Evolutionary conservation across 2,797 vertebrate genomes (phyloP).

Genomic region (Micropoecilia bifurca): DNA sequence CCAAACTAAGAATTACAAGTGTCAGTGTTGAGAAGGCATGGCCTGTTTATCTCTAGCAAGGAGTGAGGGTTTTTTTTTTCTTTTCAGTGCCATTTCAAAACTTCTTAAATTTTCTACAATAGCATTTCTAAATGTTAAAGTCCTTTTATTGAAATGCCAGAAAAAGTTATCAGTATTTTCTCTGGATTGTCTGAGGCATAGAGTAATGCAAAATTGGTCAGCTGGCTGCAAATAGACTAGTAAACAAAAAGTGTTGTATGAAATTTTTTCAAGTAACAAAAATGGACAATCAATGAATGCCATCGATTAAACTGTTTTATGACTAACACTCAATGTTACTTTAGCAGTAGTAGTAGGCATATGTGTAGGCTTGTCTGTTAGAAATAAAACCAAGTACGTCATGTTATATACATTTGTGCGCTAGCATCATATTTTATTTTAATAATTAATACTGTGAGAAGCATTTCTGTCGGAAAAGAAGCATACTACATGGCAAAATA

Average conservation of each 20-base stretch:
- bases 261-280: not conserved
- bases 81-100: not conserved
- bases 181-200: not conserved
- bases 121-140: not conserved
- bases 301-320: not conserved
- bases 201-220: not conserved
- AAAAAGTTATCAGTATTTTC: not conserved
- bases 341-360: not conserved
- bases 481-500: constrained; percentile 32
- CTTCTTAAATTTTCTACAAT: not conserved
- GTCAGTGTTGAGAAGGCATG: not conserved
- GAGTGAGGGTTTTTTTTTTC: not conserved
- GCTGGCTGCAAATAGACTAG: not conserved
- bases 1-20: not conserved
- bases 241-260: not conserved
- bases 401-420: not conserved
- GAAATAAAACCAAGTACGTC: not conserved
- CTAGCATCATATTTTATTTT: not conserved
- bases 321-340: not conserved
- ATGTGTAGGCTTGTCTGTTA: not conserved
- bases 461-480: constrained; percentile 2
- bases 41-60: not conserved
- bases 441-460: not conserved
- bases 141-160: not conserved
- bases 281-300: not conserved